Evolutionary conservation across 2,888 invertebrate species (phyloP).

Genomic region (Caenorhabditis sulstoni): DNA sequence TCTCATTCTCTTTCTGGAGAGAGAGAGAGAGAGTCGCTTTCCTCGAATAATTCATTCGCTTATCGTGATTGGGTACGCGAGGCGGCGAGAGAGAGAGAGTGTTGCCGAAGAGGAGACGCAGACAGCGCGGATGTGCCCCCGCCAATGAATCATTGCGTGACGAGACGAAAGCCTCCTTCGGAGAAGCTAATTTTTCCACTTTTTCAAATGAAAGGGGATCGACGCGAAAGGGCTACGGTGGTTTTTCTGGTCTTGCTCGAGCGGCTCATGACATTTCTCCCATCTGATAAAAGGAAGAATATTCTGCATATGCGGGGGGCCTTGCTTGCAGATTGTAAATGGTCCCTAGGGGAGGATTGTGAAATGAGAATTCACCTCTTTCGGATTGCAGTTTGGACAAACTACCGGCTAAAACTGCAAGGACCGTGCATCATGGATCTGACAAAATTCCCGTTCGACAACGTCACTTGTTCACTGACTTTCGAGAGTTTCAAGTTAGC

Average conservation of each 20-base stretch:
- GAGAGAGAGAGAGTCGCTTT: not conserved
- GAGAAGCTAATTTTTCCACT: not conserved
- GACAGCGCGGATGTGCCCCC: not conserved
- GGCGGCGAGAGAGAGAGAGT: slow-evolving; percentile 10
- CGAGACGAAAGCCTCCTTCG: not conserved
- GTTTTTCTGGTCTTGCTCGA: too few species aligned
- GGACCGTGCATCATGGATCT: slow-evolving; percentile 80
- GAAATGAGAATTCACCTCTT: not conserved
- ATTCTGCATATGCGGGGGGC: too few species aligned
- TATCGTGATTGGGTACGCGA: slow-evolving; percentile 1
- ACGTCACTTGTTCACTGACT: slow-evolving; percentile 80
- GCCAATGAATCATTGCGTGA: slow-evolving; percentile 36
- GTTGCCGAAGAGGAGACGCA: slow-evolving; percentile 17
- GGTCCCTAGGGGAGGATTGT: too few species aligned
- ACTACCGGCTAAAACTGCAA: slow-evolving; percentile 79
- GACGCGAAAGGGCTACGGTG: too few species aligned
- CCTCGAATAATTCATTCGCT: slow-evolving; percentile 40
- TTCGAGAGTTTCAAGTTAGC: slow-evolving; percentile 80
- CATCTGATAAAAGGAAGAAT: too few species aligned
- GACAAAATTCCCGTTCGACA: slow-evolving; percentile 80
- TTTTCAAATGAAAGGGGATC: too few species aligned
- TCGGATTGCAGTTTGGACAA: slow-evolving; percentile 77
- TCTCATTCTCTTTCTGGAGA: too few species aligned
- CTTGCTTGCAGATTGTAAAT: too few species aligned
- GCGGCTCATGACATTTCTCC: too few species aligned